Evolutionary conservation across 2,888 invertebrate species (phyloP).

Genomic region (Chymomyza caudatula): DNA sequence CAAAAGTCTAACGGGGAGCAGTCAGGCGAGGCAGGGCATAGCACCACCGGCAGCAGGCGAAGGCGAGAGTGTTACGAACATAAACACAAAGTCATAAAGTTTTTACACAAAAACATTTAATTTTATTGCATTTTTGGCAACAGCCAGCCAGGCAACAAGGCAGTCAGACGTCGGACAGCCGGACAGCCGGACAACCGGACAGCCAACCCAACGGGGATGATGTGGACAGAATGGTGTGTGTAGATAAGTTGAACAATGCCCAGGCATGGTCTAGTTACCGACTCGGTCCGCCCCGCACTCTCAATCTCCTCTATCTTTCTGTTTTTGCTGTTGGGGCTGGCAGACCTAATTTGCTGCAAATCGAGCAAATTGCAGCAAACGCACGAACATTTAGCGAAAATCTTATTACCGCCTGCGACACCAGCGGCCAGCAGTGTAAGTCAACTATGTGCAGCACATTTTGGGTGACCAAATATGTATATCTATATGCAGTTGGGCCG

Average conservation of each 20-base stretch:
- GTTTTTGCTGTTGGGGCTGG: conserved; percentile 10
- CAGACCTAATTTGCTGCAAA: conserved; percentile 69
- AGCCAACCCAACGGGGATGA: background rate
- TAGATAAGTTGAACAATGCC: conserved; percentile 2
- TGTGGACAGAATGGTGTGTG: conserved; percentile 1
- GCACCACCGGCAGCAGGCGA: conserved; percentile 15
- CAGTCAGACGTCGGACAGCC: conserved; percentile 27
- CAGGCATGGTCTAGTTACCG: conserved; percentile 48
- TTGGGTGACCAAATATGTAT: background rate
- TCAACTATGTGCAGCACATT: background rate
- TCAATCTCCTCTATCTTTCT: background rate
- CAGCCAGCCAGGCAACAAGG: conserved; percentile 26
- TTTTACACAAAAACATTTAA: conserved; percentile 71
- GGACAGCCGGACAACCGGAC: background rate
- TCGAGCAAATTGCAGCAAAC: conserved; percentile 63
- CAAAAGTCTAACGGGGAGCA: conserved; percentile 46
- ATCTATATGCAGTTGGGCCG: conserved; percentile 1
- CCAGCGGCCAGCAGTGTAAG: background rate
- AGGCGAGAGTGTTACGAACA: conserved; percentile 57
- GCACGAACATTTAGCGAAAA: conserved; percentile 9
- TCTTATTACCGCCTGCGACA: conserved; percentile 21
- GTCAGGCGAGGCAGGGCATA: conserved; percentile 10
- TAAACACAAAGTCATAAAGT: conserved; percentile 72
- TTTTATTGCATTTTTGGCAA: conserved; percentile 71
- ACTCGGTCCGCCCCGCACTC: conserved; percentile 3